Base-by-base conservation (phyloP, 2,888 invertebrate genomes). In the Phania funesta region DNA sequence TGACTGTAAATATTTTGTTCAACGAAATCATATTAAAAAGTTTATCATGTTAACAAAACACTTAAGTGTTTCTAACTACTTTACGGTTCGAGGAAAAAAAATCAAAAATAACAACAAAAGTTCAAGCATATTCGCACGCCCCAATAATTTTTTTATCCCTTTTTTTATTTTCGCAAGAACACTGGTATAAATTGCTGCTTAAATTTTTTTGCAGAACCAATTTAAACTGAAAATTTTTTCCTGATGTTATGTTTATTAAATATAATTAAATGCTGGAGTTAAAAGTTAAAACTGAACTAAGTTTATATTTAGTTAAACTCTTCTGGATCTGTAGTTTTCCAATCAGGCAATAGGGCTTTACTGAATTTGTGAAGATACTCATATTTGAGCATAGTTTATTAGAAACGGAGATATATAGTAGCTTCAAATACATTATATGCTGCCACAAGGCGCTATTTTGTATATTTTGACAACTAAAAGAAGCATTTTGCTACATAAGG, bases 1-100 rank as follows among this genome's bases (percentile, higher is more conserved):
- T 48, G 13, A 13, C 20, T 16, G 0, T 16, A 16, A 44, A 44
- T 38, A 7, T 11, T 38, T 26, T 35, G 60, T 76, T 84, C 84
- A 86, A 83, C 84, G 86, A 85, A 86, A 85, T 84, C 84, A 86
- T 88, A 88, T 88, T 87, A 84, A 84, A 86, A 87, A 87, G 85
- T 88, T 87, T 86, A 84, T 83, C 83, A 80, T 85, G 83, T 84
- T 79, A 85, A 85, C 83, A 83, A 79, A 67, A 79, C 73, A 76
- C 64, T 81, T 70, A 71, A 71, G 20, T 44, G 41, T 13, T 64
- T 48, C 44, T 60, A 20, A 35, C 50, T 58, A 67, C 35, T 54
- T 70, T 50, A 41, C 20, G 13, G 22, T 65, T 48, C 13, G 20
- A 11, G 35, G 41, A n/a, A 32, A 16, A 16, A 54, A 24, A 56